Base-by-base conservation (phyloP, 2,797 vertebrate genomes). In the Tympanoctomys barrerae region DNA sequence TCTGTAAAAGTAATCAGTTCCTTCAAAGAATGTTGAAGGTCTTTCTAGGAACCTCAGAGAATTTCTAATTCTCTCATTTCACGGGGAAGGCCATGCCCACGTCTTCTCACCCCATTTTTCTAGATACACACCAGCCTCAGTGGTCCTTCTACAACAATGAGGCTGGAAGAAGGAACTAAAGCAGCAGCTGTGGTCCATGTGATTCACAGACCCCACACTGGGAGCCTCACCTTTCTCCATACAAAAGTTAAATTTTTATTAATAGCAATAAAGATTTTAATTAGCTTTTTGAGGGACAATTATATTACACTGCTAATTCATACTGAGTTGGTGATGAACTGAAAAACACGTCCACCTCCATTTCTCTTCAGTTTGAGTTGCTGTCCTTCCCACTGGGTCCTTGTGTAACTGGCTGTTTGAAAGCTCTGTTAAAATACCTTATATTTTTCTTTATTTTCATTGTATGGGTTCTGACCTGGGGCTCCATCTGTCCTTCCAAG, bases 251-350 rank as follows among this genome's bases (percentile, higher is more conserved):
- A 52, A 49, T 87, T 93, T 90, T 87, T 82, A 82, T 86, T 89
- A 91, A 94, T 89, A 81, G 42, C 73, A 68, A 8, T 90, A 85
- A 92, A 85, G 57, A 92, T 78, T 88, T 94, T 85, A 88, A 91
- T 95, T 89, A 91, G 39, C 62, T 89, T 83, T 87, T 95, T 64
- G 4, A 78, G 52, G 52, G 13, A 42, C 31, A 92, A 85, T 83
- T 95, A 61, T 73, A 80, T 49, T 59, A 46, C 83, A 57, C 70
- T 83, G 59, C 46, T 87, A 94, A 89, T 90, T 96, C 86, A 94
- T 83, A 61, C 2, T 59, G 73, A 61, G 64, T 66, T 96, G 92
- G 57, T n/a, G n/a, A 77, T 92, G 75, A 92, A 36, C 42, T 81
- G 39, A 92, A 95, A 84, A 94, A 66, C 22, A 13, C 57, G 8